Conservation (phyloP, 2,888 invertebrate species). For the Caenorhabditis macrosperma region DNA sequence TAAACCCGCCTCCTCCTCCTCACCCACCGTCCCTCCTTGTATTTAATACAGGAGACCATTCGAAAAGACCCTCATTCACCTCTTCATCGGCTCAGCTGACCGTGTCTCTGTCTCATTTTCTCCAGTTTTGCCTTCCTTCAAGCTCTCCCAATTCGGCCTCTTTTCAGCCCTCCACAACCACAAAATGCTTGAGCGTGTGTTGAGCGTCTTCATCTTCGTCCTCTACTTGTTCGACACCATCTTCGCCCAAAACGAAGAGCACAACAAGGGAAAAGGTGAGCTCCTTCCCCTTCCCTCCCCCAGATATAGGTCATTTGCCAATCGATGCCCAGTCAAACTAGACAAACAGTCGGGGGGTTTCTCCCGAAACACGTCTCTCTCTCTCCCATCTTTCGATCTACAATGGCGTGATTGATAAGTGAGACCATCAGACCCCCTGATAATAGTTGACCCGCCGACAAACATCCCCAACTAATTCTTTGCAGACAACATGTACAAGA, state of each 20-base stretch:
- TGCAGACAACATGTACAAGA: conserved; percentile 52
- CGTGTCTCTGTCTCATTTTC: not conserved
- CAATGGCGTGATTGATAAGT: conserved; percentile 51
- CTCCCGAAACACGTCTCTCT: conserved; percentile 11
- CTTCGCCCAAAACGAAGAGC: conserved; percentile 62
- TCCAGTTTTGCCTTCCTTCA: not conserved
- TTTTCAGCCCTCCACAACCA: conserved; percentile 13
- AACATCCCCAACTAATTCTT: conserved; percentile 5
- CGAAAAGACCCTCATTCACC: not conserved
- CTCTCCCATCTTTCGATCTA: conserved; percentile 41
- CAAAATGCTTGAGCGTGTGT: conserved; percentile 66
- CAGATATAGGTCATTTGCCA: conserved; percentile 23
- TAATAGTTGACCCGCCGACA: conserved; percentile 12
- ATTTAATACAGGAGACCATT: conserved; percentile 34
- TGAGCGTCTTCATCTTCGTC: conserved; percentile 66
- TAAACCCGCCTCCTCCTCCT: conserved; percentile 8
- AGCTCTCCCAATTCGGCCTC: not conserved
- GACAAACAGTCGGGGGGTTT: conserved; percentile 1
- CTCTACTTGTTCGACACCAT: conserved; percentile 67
- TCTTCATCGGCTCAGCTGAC: not conserved
- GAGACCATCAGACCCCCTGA: conserved; percentile 27
- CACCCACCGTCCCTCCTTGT: conserved; percentile 13
- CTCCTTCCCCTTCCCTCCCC: not conserved
- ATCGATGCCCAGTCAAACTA: conserved; percentile 24
- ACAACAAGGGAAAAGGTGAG: conserved; percentile 69